phyloP scores from a whole-genome alignment of 2,797 vertebrate genomes.

The Setipinna tenuifilis region DNA sequence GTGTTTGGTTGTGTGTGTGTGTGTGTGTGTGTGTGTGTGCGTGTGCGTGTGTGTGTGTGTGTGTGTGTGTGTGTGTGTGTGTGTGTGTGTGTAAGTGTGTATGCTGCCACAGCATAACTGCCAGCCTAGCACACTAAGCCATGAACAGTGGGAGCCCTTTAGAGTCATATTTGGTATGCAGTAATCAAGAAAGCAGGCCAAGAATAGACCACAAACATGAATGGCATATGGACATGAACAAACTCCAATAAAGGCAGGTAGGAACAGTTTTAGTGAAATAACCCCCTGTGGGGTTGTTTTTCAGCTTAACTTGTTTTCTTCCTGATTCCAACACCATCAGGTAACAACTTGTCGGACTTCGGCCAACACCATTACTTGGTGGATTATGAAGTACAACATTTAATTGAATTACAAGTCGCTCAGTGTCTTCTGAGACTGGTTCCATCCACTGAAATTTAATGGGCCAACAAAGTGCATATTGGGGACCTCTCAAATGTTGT shows the following conservation, averaged over 20 bases:
- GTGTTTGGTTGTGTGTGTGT: background rate
- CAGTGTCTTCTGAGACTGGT: background rate
- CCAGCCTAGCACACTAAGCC: background rate
- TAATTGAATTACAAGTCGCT: conserved; percentile 11
- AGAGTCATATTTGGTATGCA: background rate
- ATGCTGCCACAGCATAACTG: background rate
- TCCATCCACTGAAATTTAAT: conserved; percentile 3
- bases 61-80: background rate
- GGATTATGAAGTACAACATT: background rate
- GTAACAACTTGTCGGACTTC: background rate
- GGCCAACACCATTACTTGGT: background rate
- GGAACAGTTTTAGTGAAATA: background rate
- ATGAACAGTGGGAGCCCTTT: background rate
- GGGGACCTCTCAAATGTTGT: conserved; percentile 5
- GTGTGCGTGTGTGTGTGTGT: background rate
- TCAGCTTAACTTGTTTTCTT: background rate
- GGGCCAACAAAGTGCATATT: background rate
- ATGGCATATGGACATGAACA: background rate
- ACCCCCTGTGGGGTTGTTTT: background rate
- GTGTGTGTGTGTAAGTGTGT: background rate
- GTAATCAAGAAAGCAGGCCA: background rate
- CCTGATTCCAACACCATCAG: background rate
- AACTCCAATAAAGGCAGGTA: too few species aligned
- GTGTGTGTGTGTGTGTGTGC: background rate
- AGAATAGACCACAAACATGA: background rate